phyloP scores from a whole-genome alignment of 2,797 vertebrate species.

The Lagorchestes hirsutus region DNA sequence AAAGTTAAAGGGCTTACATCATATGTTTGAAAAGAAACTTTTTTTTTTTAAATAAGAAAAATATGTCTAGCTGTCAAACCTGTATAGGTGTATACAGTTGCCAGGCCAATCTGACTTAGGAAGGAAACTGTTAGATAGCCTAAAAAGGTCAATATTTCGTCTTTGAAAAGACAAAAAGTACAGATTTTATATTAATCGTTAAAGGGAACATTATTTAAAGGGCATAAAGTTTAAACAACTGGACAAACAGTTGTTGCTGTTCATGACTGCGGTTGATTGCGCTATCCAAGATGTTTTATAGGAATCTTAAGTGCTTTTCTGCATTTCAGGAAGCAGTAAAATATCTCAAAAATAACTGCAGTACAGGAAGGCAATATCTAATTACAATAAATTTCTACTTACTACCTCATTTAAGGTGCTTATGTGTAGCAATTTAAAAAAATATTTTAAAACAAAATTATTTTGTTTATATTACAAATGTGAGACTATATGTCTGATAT shows the following conservation, averaged over 20 bases:
- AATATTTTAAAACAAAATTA: constrained; percentile 47
- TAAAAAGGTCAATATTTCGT: constrained; percentile 26
- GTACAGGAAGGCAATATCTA: neutral
- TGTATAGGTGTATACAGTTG: neutral
- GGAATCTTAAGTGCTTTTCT: constrained; percentile 29
- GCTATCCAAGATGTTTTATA: constrained; percentile 36
- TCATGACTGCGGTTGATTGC: neutral
- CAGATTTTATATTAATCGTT: constrained; percentile 4
- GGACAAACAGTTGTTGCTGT: neutral
- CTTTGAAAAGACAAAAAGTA: constrained; percentile 46
- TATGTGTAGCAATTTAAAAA: neutral
- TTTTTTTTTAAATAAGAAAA: constrained; percentile 18
- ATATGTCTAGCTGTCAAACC: neutral
- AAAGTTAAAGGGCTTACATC: neutral
- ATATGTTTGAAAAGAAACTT: constrained; percentile 14
- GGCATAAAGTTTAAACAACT: constrained; percentile 43
- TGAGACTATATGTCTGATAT: constrained; percentile 11
- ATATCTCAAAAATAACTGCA: neutral
- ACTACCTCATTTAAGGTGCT: neutral
- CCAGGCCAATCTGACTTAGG: constrained; percentile 22
- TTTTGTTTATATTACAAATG: constrained; percentile 35
- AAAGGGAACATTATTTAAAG: constrained; percentile 31
- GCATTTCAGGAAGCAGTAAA: constrained; percentile 14
- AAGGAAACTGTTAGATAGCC: constrained; percentile 33
- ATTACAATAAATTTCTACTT: neutral